phyloP scores from a whole-genome alignment of 2,888 invertebrate species.

The Stegophylla sp. region DNA sequence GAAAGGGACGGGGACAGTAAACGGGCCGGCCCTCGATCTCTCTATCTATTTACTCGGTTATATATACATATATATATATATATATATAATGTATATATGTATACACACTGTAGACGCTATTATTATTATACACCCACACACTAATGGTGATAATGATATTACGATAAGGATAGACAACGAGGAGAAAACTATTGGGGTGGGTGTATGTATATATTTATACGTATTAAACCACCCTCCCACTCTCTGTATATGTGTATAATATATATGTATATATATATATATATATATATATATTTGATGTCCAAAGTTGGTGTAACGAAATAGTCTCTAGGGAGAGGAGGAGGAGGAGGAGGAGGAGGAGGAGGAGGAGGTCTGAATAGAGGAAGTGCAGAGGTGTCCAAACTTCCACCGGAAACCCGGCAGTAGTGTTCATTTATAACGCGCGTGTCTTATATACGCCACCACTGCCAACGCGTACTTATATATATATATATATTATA shows the following conservation, averaged over 20 bases:
- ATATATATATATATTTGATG: slow-evolving; percentile 18
- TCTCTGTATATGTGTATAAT: not conserved
- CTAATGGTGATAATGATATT: slow-evolving; percentile 20
- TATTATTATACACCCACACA: not conserved
- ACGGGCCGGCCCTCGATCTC: not conserved
- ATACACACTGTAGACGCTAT: not conserved
- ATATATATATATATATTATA: not conserved
- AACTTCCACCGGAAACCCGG: slow-evolving; percentile 50
- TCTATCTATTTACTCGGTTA: not conserved
- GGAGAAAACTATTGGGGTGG: slow-evolving; percentile 18
- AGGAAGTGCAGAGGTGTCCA: slow-evolving; percentile 44
- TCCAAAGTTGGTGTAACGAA: slow-evolving; percentile 51
- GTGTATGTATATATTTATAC: not conserved
- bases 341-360: not conserved
- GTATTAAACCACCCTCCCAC: not conserved
- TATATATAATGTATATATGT: too few relatives aligned
- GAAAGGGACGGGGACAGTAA: not conserved
- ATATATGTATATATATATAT: slow-evolving; percentile 9
- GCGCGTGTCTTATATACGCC: slow-evolving; percentile 4
- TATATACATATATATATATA: not conserved
- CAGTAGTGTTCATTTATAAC: slow-evolving; percentile 42
- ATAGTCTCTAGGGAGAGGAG: slow-evolving; percentile 32
- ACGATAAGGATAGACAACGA: slow-evolving; percentile 29
- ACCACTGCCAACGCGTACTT: not conserved
- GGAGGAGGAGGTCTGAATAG: not conserved